Evolutionary conservation across 2,797 vertebrate genomes (phyloP), one percentile per base, ranked within the genome.

Genomic region (Sebastes reedi): DNA sequence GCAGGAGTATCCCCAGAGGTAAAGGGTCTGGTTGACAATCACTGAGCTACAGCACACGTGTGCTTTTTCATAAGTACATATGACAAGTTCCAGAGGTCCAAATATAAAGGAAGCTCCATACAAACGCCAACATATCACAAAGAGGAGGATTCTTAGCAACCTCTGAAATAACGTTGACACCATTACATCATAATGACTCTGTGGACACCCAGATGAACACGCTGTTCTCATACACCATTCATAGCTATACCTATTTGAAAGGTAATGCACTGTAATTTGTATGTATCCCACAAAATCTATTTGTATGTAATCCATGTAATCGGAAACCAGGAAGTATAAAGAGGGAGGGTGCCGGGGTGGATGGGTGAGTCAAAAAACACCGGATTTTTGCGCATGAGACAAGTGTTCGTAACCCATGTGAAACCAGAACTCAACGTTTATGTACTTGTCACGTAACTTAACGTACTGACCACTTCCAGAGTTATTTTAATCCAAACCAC

Each of bases 341-440:
- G 42, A 18, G 42, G 6, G 42, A 18, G 16, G 42, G 42, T 46
- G 42, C 42, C 6, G 42, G 42, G 42, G 14, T 1, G 16, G 16
- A 46, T 46, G 42, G 42, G 16, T 18, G 42, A 46, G 42, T 46
- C 16, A 46, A 46, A 42, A 46, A 46, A 46, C 42, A 18, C 14
- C 42, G 3, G 42, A 46, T 0, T 46, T 46, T 46, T 0, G 42
- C 42, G 42, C 42, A 46, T 0, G 42, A 46, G 0, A 46, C 16
- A 46, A 18, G 14, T 46, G 42, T 46, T 46, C 16, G 16, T 46
- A 46, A 0, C 42, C 0, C 42, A 18, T 46, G 42, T 18, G 42
- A 46, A 46, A 46, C 42, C 42, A 46, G 42, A 46, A 46, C 6
- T 46, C 42, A 46, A 46, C 16, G 16, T 46, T 46, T 18, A 46